Percentiles rank a stretch among this genome's conserved stretches.
These are phyloP conservation scores for Acanthisitta chloris DNA, from an alignment of 2,113 vertebrate genomes.

Conservation along the genomic window DNA sequence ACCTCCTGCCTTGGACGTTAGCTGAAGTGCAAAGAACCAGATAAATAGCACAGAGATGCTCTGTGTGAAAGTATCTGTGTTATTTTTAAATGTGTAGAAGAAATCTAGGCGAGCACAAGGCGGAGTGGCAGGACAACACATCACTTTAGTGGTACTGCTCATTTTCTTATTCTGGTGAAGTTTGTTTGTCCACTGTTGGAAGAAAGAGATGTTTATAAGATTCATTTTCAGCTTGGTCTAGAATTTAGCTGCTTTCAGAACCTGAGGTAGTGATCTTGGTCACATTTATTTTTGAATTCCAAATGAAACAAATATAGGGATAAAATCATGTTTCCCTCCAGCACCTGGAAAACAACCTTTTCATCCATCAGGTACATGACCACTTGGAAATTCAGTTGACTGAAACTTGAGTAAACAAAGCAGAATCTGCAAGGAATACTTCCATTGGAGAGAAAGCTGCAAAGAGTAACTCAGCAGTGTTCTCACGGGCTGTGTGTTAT, in stretches of 20 bases:
- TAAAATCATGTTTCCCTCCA: slow-evolving; percentile 5
- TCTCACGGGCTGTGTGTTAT: neutral
- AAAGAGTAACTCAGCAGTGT: neutral
- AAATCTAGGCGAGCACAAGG: neutral
- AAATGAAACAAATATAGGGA: neutral
- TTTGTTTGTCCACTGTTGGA: neutral
- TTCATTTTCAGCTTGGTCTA: neutral
- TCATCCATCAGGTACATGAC: neutral
- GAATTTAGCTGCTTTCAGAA: neutral
- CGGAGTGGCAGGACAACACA: neutral
- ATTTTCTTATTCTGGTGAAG: neutral
- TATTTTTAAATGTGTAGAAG: neutral
- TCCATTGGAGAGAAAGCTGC: neutral
- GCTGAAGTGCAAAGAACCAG: neutral
- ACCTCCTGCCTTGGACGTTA: neutral
- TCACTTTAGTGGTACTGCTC: neutral
- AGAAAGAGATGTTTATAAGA: neutral
- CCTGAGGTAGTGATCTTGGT: neutral
- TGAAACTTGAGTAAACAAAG: slow-evolving; percentile 2
- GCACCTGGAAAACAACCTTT: neutral
- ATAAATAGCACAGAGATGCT: neutral
- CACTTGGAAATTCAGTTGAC: neutral
- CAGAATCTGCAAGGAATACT: neutral
- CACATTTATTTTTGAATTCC: slow-evolving; percentile 21
- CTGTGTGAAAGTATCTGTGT: neutral